Evolutionary conservation across 2,113 vertebrate genomes (phyloP), one percentile per base, ranked within the genome.

Genomic region (Siniperca knerii): DNA sequence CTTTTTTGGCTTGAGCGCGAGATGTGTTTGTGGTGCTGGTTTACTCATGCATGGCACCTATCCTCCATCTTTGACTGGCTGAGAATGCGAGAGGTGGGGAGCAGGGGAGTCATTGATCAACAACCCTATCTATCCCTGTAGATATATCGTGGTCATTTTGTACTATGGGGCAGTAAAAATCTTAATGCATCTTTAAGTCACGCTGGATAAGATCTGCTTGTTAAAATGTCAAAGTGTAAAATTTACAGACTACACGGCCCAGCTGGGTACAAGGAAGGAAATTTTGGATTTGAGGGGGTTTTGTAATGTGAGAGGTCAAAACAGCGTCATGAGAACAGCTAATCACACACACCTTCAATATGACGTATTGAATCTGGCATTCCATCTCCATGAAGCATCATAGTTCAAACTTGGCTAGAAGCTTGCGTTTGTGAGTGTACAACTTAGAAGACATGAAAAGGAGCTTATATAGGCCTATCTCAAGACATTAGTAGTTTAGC

Each of bases 181-280:
- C 71, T 71, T 37, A 81, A 82, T 72, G 64, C 62, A 68, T 82
- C 77, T 90, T 83, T 77, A 80, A 88, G 77, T 86, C 60, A 72
- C 54, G 82, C 58, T 65, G 61, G 76, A 78, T 68, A 18, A 50
- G 50, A 72, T 52, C 40, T 3, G 74, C 52, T 55, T 77, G 79
- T 89, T 71, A 78, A 86, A 86, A 82, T 79, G 71, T 46, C 48
- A 72, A 70, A 74, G 69, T 21, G 12, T 46, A 13, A 65, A 87
- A 86, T 83, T 46, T 72, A 80, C 25, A 64, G 57, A 46, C 80
- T 61, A 6, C 57, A 40, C 23, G 29, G 44, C 9, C 6, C 35
- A n/a, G 33, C 37, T 76, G 4, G 8, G 40, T 8, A 10, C 9
- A 25, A 58, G 16, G 57, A 50, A 40, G 37, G 33, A 77, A 74